Evolutionary conservation across 2,888 invertebrate genomes (phyloP), one percentile per base, ranked within the genome.

Genomic region (Melanargia galathea): DNA sequence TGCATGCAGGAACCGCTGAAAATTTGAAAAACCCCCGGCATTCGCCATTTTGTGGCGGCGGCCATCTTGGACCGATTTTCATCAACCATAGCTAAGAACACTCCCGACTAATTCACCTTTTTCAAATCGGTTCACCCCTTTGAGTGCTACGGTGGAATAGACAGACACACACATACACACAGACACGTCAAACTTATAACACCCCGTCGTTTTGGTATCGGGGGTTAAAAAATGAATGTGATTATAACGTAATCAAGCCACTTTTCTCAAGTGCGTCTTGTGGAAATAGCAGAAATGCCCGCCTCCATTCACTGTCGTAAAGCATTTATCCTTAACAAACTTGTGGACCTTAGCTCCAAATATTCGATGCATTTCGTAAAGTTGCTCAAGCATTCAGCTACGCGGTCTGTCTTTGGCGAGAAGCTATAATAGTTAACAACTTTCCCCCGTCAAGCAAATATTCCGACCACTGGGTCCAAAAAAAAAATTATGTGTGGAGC

Each of bases 301-400:
- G 16, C 33, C 16, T 22, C 55, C 63, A 63, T 60, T 65, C 65
- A 60, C 65, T 65, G 57, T 60, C 63, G 46, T 33, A 22, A 48
- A 60, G 43, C 59, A 62, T 60, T 65, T 65, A 65, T 62, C 62
- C 63, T 65, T 65, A 65, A 65, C 43, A 60, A 65, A 65, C 65
- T 51, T 45, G 65, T 65, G 60, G 65, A 57, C 65, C 63, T 65
- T 65, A 65, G 60, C 46, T 57, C 51, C 60, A 63, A 65, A 65
- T 63, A 60, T 63, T 65, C 26, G 26, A 40, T 57, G 11, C 24
- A 60, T 65, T 62, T 65, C 61, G 62, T 49, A 62, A 65, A 59
- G 24, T 55, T 40, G 38, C 26, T 30, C 24, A 7, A 45, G 11
- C 51, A 18, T 11, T 11, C 30, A 33, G 30, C 18, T 10, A 30